Evolutionary conservation across 2,113 vertebrate species (phyloP).

Genomic region (Sylvia atricapilla): DNA sequence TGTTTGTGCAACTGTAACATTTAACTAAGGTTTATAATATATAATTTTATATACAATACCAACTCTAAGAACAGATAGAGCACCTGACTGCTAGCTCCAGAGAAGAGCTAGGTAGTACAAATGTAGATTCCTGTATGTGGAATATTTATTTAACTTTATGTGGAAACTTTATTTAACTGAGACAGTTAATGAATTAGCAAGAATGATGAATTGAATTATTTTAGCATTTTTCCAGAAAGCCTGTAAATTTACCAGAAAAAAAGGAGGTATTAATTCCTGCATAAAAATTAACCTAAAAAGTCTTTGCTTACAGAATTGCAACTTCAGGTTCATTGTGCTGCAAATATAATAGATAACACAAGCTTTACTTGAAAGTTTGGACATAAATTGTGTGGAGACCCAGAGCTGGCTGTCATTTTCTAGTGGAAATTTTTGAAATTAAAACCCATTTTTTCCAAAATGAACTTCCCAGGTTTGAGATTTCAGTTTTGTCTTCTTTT

Average conservation of each 20-base stretch:
- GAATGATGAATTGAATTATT: background rate
- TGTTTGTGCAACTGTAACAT: background rate
- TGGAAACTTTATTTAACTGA: background rate
- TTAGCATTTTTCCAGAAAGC: background rate
- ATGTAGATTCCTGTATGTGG: background rate
- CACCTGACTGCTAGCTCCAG: background rate
- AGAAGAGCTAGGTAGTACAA: background rate
- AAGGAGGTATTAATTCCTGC: background rate
- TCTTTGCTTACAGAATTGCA: background rate
- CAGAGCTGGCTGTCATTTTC: background rate
- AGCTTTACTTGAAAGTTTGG: background rate
- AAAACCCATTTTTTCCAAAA: background rate
- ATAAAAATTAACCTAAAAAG: background rate
- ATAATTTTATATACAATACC: background rate
- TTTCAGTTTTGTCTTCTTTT: background rate
- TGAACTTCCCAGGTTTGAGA: background rate
- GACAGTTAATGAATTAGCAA: background rate
- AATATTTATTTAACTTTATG: background rate
- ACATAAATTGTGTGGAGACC: background rate
- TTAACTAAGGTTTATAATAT: background rate
- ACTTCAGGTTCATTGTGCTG: background rate
- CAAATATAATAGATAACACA: background rate
- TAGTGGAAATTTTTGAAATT: background rate
- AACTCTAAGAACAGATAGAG: background rate
- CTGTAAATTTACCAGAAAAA: background rate